Evolutionary conservation across 1,140 invertebrate species (phyloP).

Genomic region (Macrobrachium nipponense): DNA sequence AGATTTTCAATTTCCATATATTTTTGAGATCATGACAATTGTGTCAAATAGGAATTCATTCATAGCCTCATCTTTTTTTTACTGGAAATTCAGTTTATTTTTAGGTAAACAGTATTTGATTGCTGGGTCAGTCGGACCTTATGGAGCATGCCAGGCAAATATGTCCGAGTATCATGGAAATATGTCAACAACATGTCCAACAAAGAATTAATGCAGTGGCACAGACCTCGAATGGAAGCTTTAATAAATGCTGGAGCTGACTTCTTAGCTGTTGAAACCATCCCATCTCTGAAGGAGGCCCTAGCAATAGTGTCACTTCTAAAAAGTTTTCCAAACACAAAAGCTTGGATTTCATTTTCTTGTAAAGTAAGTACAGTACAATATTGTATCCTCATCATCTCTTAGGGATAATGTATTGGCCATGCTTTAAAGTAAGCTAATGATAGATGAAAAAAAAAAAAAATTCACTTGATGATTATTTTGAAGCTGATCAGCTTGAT

Average conservation of each 20-base stretch:
- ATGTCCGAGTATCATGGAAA: conserved; percentile 87
- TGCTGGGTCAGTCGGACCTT: conserved; percentile 89
- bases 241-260: conserved; percentile 83
- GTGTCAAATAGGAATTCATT: too few species aligned
- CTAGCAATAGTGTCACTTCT: conserved; percentile 82
- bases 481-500: too few species aligned
- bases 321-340: conserved; percentile 76
- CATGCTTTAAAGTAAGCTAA: too few species aligned
- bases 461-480: too few species aligned
- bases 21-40: not conserved
- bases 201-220: conserved; percentile 82
- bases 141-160: conserved; percentile 87
- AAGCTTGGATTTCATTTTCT: conserved; percentile 88
- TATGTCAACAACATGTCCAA: conserved; percentile 78
- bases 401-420: not conserved
- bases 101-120: conserved; percentile 69
- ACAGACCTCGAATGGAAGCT: conserved; percentile 80
- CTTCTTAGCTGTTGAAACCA: conserved; percentile 88
- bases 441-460: too few species aligned
- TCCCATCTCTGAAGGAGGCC: conserved; percentile 86
- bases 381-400: not conserved
- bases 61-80: too few species aligned
- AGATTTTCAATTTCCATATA: not conserved
- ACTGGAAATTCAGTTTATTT: not conserved
- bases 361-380: conserved; percentile 75